A percentile compares a stretch with the other conserved stretches of the same genome.
Conservation (phyloP, 2,113 vertebrate genomes). For the Apodemus speciosus region DNA sequence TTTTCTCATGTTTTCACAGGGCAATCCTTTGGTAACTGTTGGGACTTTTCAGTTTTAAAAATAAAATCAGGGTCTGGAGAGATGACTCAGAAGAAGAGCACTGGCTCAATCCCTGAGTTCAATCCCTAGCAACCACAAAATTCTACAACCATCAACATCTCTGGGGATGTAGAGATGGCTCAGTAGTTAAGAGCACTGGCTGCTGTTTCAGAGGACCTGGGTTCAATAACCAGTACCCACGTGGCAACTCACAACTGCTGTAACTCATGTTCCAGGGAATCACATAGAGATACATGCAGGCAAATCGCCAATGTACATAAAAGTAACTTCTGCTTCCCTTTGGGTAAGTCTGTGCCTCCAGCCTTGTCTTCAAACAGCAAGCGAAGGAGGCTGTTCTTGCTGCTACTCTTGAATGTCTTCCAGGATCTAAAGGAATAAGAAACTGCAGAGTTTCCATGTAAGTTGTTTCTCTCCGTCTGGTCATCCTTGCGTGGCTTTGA, state of each 20-base stretch:
- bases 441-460: not conserved
- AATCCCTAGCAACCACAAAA: too few species aligned
- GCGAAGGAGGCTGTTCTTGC: not conserved
- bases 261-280: too few species aligned
- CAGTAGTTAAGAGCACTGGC: too few species aligned
- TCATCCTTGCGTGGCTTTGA: not conserved
- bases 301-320: not conserved
- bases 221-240: too few species aligned
- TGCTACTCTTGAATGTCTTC: constrained; percentile 15
- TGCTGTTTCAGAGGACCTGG: too few species aligned
- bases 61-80: not conserved
- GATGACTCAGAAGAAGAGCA: too few species aligned
- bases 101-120: too few species aligned
- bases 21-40: constrained; percentile 37
- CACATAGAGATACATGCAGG: too few species aligned
- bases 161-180: too few species aligned
- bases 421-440: constrained; percentile 56
- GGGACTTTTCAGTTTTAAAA: constrained; percentile 60
- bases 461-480: constrained; percentile 26
- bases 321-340: constrained; percentile 49
- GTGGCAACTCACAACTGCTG: too few species aligned
- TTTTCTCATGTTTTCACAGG: constrained; percentile 58
- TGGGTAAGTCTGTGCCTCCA: not conserved
- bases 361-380: constrained; percentile 34
- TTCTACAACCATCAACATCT: too few species aligned